Base-by-base conservation (phyloP, 1,140 invertebrate genomes). In the Polypedilum pembai region DNA sequence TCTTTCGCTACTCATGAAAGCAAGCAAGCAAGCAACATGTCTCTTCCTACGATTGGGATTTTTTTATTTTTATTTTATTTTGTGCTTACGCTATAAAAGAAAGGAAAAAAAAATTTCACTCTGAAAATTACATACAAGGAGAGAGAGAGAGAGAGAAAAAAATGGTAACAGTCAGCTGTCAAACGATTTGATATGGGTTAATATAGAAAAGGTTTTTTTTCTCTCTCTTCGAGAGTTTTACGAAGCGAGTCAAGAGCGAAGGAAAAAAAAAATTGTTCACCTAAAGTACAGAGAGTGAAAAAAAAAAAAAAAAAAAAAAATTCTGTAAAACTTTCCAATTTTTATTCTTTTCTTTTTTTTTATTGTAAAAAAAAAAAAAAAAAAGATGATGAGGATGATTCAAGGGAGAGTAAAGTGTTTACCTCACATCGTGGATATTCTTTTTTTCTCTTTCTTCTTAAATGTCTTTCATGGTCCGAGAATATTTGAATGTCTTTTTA, bases 121-220 rank as follows among this genome's bases (percentile, higher is more conserved):
- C 45, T 56, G 12, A 15, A 56, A 56, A 56, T 56, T 56, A 56
- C 65, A 56, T 56, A 20, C 65, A 20, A 69, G 65, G 17, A 18
- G 65, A 69, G 65, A 17, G n/a, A n/a, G 17, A 18, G 65, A 69
- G 65, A 17, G n/a, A n/a, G n/a, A n/a, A n/a, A n/a, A 21, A 69
- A 69, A 69, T 21, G 17, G 65, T 69, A 69, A 69, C 65, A 69
- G 17, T 69, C 65, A 21, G 17, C 65, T 69, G 20, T 18, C 65
- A 69, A 20, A 69, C 18, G 8, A 18, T 21, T 69, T 69, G 65
- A 69, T 69, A 21, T 69, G 65, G 65, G 65, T 69, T 69, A 18
- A 69, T 69, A 69, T 69, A 69, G 65, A 69, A 20, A 69, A 56
- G 45, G 45, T 56, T 56, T 56, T 56, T 56, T 56, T 15, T 45